phyloP scores from a whole-genome alignment of 2,888 invertebrate species.

The Anticlea derivata region DNA sequence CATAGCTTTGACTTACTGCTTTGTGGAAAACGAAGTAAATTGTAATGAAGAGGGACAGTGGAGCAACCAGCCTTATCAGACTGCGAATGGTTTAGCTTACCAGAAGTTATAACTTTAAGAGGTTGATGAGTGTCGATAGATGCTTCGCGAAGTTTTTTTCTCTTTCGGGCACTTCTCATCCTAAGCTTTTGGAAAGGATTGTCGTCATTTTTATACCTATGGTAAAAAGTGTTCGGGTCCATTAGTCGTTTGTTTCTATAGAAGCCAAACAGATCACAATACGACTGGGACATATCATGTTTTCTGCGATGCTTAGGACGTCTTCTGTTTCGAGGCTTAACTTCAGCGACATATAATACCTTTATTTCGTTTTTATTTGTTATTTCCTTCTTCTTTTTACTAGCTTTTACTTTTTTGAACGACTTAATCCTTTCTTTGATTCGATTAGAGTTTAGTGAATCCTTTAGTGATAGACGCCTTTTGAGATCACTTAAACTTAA shows the following conservation, averaged over 20 bases:
- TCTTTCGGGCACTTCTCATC: conserved; percentile 8
- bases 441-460: neutral
- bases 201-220: conserved; percentile 22
- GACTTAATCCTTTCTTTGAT: conserved; percentile 1
- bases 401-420: conserved; percentile 1
- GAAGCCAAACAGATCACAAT: conserved; percentile 39
- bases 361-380: conserved; percentile 5
- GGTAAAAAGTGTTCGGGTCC: conserved; percentile 24
- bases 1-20: conserved; percentile 3
- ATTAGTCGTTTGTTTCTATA: conserved; percentile 27
- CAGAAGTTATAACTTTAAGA: conserved; percentile 11
- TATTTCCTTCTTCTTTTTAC: neutral
- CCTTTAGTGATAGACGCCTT: conserved; percentile 4
- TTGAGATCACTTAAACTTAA: conserved; percentile 16
- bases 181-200: conserved; percentile 27
- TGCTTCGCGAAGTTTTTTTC: conserved; percentile 1
- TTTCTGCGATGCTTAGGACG: neutral
- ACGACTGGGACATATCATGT: conserved; percentile 3
- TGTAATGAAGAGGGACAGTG: conserved; percentile 13
- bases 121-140: neutral
- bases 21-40: conserved; percentile 20
- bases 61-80: neutral
- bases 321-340: neutral
- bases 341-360: conserved; percentile 10
- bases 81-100: neutral